phyloP scores from a whole-genome alignment of 1,140 invertebrate species.

The Caenorhabditis briggsae region DNA sequence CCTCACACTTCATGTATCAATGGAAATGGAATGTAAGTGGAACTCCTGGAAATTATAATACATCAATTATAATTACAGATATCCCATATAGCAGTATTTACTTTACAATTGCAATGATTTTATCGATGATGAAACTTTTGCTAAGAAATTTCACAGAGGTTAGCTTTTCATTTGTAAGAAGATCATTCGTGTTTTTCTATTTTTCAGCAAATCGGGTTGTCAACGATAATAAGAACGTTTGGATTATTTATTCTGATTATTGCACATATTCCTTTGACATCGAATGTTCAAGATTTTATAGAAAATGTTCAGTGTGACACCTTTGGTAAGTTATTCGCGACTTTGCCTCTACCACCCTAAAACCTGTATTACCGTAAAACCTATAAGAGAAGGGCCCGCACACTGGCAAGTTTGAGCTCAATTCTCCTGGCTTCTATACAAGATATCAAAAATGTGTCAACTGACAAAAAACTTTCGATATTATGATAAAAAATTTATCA shows the following conservation, averaged over 20 bases:
- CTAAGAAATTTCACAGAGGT: conserved; percentile 40
- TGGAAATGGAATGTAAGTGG: neutral
- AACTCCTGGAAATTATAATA: neutral
- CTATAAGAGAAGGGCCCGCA: too few species aligned
- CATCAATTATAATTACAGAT: neutral
- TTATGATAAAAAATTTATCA: too few species aligned
- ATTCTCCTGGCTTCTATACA: too few species aligned
- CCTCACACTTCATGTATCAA: neutral
- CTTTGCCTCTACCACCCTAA: neutral
- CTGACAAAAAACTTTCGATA: too few species aligned
- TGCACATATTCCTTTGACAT: neutral
- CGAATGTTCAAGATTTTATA: conserved; percentile 10
- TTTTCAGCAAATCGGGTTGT: neutral
- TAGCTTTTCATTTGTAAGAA: neutral
- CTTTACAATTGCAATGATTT: conserved; percentile 22
- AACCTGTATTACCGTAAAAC: too few species aligned
- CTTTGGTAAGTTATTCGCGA: neutral
- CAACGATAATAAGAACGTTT: neutral
- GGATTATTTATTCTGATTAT: neutral
- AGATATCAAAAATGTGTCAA: too few species aligned
- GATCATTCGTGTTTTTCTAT: neutral
- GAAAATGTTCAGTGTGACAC: conserved; percentile 27
- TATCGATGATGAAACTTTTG: neutral
- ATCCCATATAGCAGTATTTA: conserved; percentile 31
- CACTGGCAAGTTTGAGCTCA: too few species aligned